Percentiles rank a stretch among this genome's conserved stretches.
phyloP scores from a whole-genome alignment of 2,797 vertebrate genomes.

The Brotula barbata region DNA sequence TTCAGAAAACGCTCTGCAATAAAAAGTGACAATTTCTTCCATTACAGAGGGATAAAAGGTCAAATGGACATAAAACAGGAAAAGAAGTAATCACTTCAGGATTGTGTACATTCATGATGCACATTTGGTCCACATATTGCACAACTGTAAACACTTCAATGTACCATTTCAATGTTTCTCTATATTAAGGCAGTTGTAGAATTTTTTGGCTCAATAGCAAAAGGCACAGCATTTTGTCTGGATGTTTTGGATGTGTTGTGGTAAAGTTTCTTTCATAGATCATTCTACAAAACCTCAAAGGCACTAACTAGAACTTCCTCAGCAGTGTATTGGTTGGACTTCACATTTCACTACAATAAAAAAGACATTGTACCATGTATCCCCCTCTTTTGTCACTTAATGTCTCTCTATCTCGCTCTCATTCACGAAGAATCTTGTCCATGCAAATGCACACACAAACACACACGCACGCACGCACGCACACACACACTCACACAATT shows the following conservation, averaged over 20 bases:
- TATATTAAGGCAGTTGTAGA: conserved; percentile 14
- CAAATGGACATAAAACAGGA: conserved; percentile 15
- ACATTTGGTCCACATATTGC: conserved; percentile 76
- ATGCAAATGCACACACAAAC: conserved; percentile 13
- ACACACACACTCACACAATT: conserved; percentile 59
- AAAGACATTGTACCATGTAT: conserved; percentile 40
- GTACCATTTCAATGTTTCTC: conserved; percentile 55
- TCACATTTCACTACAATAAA: conserved; percentile 67
- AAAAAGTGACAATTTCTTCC: conserved; percentile 17
- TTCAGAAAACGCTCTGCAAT: conserved; percentile 12
- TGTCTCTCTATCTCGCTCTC: background rate
- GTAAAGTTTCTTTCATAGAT: conserved; percentile 44
- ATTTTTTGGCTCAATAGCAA: conserved; percentile 59
- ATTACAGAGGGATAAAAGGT: conserved; percentile 20
- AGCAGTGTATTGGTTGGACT: conserved; percentile 60
- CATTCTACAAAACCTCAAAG: conserved; percentile 36
- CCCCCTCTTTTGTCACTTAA: conserved; percentile 3
- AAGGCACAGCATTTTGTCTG: conserved; percentile 55
- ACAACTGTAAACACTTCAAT: conserved; percentile 75
- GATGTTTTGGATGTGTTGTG: conserved; percentile 41
- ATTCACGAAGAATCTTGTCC: conserved; percentile 34
- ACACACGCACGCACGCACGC: conserved; percentile 26
- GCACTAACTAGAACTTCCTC: conserved; percentile 47
- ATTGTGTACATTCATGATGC: conserved; percentile 67
- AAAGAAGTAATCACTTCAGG: conserved; percentile 34